Percentiles rank a stretch among this genome's conserved stretches.
phyloP scores from a whole-genome alignment of 1,140 invertebrate species.

The Vanessa tameamea region DNA sequence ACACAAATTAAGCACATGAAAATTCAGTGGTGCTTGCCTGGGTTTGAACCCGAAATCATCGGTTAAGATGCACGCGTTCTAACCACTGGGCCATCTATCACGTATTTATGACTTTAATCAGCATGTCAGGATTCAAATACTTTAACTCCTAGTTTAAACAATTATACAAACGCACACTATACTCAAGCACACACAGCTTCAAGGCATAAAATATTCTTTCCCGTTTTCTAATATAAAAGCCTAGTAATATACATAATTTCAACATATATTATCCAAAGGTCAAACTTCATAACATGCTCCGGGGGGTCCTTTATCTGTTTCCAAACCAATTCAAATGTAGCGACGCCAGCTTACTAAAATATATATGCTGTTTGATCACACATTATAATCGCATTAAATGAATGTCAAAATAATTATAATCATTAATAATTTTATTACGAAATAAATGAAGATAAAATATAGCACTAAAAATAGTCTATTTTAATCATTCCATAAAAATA shows the following conservation, averaged over 20 bases:
- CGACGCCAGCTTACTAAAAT: conserved; percentile 13
- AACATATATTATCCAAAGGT: conserved; percentile 34
- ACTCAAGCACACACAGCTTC: too few species aligned
- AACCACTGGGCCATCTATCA: too few species aligned
- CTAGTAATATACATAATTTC: conserved; percentile 30
- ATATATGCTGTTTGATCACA: conserved; percentile 26
- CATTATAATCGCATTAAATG: conserved; percentile 42
- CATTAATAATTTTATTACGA: not conserved
- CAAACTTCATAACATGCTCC: conserved; percentile 13
- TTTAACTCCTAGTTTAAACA: too few species aligned
- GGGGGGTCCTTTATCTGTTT: conserved; percentile 40
- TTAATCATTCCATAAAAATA: too few species aligned
- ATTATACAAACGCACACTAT: too few species aligned
- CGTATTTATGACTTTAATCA: too few species aligned
- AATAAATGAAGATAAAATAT: not conserved
- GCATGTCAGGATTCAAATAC: too few species aligned
- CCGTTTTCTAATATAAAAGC: not conserved
- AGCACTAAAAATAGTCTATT: not conserved
- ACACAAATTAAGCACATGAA: too few species aligned
- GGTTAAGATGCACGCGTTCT: too few species aligned
- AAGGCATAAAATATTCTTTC: too few species aligned
- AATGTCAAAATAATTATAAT: conserved; percentile 33
- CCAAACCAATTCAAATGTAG: conserved; percentile 24
- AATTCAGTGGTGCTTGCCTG: too few species aligned
- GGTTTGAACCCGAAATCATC: too few species aligned